These are phyloP conservation scores for Parthenolecanium corni DNA, from an alignment of 2,888 invertebrate genomes.

Conservation along the genomic window DNA sequence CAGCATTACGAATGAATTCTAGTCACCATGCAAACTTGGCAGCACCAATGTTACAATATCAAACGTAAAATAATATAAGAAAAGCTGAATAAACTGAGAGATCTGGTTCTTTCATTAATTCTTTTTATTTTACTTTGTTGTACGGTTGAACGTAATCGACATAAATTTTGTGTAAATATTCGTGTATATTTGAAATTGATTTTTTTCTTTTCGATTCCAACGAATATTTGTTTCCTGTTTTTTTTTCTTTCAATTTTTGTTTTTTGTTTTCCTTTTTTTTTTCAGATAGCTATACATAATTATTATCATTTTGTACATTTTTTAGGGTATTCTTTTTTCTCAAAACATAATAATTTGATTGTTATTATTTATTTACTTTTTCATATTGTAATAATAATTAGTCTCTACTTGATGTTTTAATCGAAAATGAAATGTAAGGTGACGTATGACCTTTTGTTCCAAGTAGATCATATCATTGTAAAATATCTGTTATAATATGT, in stretches of 20 bases:
- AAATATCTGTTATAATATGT: no score
- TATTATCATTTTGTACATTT: neutral
- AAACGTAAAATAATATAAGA: constrained; percentile 58
- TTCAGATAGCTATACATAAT: neutral
- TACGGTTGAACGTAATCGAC: neutral
- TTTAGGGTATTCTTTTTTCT: neutral
- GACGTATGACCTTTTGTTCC: no score
- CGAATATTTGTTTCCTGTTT: neutral
- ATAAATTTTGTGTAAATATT: neutral
- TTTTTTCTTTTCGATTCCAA: neutral
- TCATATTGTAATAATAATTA: neutral
- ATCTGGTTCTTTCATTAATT: no score
- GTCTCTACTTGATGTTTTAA: no score
- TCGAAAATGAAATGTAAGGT: no score
- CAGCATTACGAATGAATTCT: constrained; percentile 92
- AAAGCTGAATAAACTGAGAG: neutral
- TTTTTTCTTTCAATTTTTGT: neutral
- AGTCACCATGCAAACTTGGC: constrained; percentile 90
- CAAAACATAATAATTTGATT: neutral
- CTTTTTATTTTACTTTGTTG: no score
- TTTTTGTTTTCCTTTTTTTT: neutral
- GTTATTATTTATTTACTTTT: neutral
- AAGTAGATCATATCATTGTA: no score
- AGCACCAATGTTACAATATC: constrained; percentile 94
- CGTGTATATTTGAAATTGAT: neutral